These are phyloP conservation scores for Lithodes maja DNA, from an alignment of 2,888 invertebrate species.

Conservation along the genomic window DNA sequence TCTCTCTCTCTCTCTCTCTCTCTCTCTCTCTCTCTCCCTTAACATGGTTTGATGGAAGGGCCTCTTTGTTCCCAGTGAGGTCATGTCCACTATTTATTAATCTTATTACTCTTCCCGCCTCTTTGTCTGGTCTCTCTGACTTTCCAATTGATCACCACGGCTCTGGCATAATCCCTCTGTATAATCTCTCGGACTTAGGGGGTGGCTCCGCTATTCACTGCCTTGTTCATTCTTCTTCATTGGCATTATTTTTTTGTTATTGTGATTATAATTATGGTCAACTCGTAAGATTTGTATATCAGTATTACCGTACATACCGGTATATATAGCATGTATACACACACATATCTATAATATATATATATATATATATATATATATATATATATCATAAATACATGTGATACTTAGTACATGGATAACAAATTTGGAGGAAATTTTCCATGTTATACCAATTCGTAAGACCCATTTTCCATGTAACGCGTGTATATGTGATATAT, in stretches of 20 bases:
- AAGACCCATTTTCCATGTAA: too few relatives aligned
- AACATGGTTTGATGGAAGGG: constrained; percentile 38
- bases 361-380: too few relatives aligned
- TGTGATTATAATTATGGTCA: too few relatives aligned
- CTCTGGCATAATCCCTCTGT: not conserved
- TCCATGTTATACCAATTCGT: too few relatives aligned
- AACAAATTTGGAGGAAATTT: too few relatives aligned
- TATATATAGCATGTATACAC: too few relatives aligned
- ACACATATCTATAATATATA: too few relatives aligned
- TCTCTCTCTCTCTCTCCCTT: not conserved
- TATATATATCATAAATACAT: too few relatives aligned
- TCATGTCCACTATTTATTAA: constrained; percentile 46
- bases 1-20: not conserved
- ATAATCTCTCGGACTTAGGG: not conserved
- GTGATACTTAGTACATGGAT: too few relatives aligned
- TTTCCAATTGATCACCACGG: constrained; percentile 38
- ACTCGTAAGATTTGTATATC: too few relatives aligned
- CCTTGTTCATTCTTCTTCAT: not conserved
- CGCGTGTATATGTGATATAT: too few relatives aligned
- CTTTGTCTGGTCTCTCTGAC: constrained; percentile 42
- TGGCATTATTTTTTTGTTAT: not conserved
- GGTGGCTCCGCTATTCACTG: not conserved
- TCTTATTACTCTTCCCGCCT: constrained; percentile 33
- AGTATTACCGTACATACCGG: too few relatives aligned
- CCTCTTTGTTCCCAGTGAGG: constrained; percentile 41